A percentile compares a stretch with the other conserved stretches of the same genome.
Evolutionary conservation across 2,888 invertebrate species (phyloP).

Genomic region (Lagria hirta): DNA sequence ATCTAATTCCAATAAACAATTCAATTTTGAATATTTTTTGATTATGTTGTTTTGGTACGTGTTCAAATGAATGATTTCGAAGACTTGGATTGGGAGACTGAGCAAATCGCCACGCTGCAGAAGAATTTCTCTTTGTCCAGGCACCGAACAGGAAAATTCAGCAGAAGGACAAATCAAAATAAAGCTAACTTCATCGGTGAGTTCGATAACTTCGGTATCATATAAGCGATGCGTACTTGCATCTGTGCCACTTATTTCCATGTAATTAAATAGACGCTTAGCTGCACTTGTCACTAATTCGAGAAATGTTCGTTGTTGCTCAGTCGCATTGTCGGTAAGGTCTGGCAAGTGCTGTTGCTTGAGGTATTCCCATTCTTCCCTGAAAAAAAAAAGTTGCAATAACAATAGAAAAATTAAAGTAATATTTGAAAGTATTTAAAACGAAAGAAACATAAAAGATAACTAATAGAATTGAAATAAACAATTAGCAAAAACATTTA

Average conservation of each 20-base stretch:
- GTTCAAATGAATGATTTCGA: constrained; percentile 91
- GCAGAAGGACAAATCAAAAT: constrained; percentile 90
- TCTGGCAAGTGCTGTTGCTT: constrained; percentile 62
- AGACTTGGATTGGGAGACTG: constrained; percentile 82
- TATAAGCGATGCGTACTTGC: constrained; percentile 79
- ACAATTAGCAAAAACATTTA: too few species aligned
- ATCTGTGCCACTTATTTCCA: constrained; percentile 74
- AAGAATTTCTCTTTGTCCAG: constrained; percentile 81
- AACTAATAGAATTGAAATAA: too few species aligned
- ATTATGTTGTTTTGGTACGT: constrained; percentile 92
- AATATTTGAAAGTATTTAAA: not conserved
- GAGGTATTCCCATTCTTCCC: constrained; percentile 95
- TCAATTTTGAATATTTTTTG: constrained; percentile 87
- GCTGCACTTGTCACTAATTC: constrained; percentile 75
- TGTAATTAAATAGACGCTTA: constrained; percentile 74
- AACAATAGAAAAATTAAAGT: constrained; percentile 1
- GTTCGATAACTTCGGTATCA: constrained; percentile 90
- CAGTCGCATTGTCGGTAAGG: constrained; percentile 61
- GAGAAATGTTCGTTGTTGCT: constrained; percentile 79
- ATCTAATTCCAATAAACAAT: constrained; percentile 91
- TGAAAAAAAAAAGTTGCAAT: constrained; percentile 52
- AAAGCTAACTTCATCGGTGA: constrained; percentile 87
- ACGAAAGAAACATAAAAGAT: not conserved
- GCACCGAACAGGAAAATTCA: constrained; percentile 89
- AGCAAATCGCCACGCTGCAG: constrained; percentile 83